Base-by-base conservation (phyloP, 1,140 invertebrate species). In the Drosophila fuyamai region DNA sequence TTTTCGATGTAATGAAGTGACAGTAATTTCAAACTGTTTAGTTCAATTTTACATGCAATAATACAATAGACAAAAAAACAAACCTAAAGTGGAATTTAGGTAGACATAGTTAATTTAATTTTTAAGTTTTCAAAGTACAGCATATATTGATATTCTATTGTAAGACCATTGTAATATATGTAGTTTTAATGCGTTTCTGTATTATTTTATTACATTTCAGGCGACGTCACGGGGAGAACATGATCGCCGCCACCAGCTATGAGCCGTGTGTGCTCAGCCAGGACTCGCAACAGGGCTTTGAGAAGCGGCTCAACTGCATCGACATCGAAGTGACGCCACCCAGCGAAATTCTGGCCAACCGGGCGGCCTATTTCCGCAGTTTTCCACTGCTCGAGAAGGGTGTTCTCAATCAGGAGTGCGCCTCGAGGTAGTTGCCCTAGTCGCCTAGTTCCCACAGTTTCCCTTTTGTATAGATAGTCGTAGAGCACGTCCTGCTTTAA, bases 351-450 rank as follows among this genome's bases (percentile, higher is more conserved):
- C 92, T 96, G 59, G 94, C 95, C 43, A 95, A 95, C 89, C 93
- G 95, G 70, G 94, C 95, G 41, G 95, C 95, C 7, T 96, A 96
- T 92, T 95, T 95, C 91, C 94, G 94, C 92, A 94, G 96, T 79
- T 98, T 98, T 93, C 97, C 97, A 14, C 90, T 96, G 5, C 93
- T 98, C 29, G 96, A 97, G 90, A 94, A 93, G 67, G 94, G 95
- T 41, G 94, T 96, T 43, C 94, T 98, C 44, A 97, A 96, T 81
- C 96, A 96, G 92, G 96, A 97, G 82, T 96, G 96, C 35, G 93
- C 94, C 56, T 93, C 94, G 89, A 94, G 94, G 95, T 94, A 94
- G 92, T 72, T 65, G 62, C 61, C 23, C 40, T 72, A 59, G 60
- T 43, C 58, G 59, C 8, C 13, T 55, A 48, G 47, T 59, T 44